A percentile compares a stretch with the other conserved stretches of the same genome.
Evolutionary conservation across 2,888 invertebrate genomes (phyloP).

Genomic region (Lamellibrachia satsuma): DNA sequence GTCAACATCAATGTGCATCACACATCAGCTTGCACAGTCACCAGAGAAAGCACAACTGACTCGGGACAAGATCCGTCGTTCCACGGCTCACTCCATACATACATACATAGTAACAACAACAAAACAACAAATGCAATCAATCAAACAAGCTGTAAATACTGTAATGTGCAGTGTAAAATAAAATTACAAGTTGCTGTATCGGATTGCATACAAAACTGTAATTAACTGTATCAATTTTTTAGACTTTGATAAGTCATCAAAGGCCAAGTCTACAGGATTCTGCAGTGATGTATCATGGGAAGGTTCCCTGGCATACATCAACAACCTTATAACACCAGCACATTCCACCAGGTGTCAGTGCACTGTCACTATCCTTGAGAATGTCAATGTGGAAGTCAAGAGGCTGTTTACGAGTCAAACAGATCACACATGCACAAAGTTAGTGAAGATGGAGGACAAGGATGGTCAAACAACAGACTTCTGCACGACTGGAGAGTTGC

Average conservation of each 20-base stretch:
- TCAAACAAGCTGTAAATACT: too few relatives aligned
- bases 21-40: too few relatives aligned
- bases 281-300: background rate
- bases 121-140: too few relatives aligned
- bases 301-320: background rate
- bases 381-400: background rate
- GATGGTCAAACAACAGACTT: background rate
- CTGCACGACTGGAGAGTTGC: background rate
- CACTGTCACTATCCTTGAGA: background rate
- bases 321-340: background rate
- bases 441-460: background rate
- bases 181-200: too few relatives aligned
- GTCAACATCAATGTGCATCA: too few relatives aligned
- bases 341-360: background rate
- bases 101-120: too few relatives aligned
- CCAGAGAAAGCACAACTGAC: too few relatives aligned
- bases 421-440: background rate
- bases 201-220: too few relatives aligned
- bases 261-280: background rate
- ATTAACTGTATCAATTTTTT: background rate
- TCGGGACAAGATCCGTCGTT: too few relatives aligned
- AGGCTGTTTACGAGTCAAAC: background rate
- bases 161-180: too few relatives aligned
- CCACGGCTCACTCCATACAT: too few relatives aligned
- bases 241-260: background rate